phyloP scores from a whole-genome alignment of 2,797 vertebrate genomes.

The Enteromius radiatus region DNA sequence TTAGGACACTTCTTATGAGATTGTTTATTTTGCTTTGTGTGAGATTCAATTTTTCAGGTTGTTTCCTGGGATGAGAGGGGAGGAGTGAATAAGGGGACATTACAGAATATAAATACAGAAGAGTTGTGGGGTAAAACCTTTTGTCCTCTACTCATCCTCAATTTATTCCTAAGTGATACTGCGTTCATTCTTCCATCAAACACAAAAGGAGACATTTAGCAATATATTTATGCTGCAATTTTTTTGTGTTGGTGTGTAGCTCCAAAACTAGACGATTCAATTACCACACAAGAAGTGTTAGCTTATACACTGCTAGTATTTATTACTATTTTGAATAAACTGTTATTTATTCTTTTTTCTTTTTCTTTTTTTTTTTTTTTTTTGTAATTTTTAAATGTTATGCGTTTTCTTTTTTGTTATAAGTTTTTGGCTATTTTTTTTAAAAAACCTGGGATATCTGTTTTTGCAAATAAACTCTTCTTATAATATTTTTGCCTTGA shows the following conservation, averaged over 20 bases:
- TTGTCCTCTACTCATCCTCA: background rate
- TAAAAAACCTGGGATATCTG: no score
- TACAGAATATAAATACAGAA: background rate
- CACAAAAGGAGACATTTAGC: background rate
- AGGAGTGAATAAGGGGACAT: background rate
- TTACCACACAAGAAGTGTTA: background rate
- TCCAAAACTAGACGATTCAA: background rate
- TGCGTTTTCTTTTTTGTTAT: background rate
- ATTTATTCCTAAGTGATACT: background rate
- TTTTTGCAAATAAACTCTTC: no score
- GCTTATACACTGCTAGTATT: background rate
- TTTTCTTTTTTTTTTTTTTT: no score
- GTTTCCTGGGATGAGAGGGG: slow-evolving; percentile 1
- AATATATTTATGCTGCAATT: background rate
- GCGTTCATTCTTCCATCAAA: background rate
- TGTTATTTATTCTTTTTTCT: no score
- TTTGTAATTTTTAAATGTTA: background rate
- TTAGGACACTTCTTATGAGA: slow-evolving; percentile 35
- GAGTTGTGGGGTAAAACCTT: background rate
- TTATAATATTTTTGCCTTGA: background rate
- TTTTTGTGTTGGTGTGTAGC: background rate
- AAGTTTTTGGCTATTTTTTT: background rate
- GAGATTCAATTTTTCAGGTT: slow-evolving; percentile 25
- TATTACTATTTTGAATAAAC: background rate
- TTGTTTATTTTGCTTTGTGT: slow-evolving; percentile 39